phyloP scores from a whole-genome alignment of 2,797 vertebrate species.

The Cyprinella venusta region DNA sequence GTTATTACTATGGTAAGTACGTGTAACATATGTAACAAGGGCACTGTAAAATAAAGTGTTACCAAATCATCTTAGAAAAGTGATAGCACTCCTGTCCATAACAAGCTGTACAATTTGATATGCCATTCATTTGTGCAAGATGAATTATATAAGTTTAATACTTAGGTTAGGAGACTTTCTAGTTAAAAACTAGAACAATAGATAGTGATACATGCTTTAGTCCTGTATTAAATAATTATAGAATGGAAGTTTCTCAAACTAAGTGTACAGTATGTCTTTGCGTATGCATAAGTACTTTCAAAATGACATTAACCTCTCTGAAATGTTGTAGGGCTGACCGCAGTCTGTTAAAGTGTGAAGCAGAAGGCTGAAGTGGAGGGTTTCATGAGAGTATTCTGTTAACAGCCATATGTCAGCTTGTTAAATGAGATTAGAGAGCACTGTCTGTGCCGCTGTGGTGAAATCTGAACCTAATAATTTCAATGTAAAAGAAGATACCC shows the following conservation, averaged over 20 bases:
- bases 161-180: too few relatives aligned
- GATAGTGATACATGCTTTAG: neutral
- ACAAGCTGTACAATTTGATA: neutral
- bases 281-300: neutral
- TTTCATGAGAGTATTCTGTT: conserved; percentile 59
- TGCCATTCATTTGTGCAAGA: neutral
- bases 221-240: neutral
- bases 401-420: conserved; percentile 62
- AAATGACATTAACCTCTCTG: conserved; percentile 30
- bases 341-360: conserved; percentile 49
- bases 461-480: conserved; percentile 52
- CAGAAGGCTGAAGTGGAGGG: conserved; percentile 46
- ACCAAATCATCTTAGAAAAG: neutral
- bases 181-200: neutral
- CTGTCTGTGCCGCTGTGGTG: conserved; percentile 35
- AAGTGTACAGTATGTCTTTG: neutral
- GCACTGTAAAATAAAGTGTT: too few relatives aligned
- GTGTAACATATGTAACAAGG: too few relatives aligned
- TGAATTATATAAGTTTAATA: neutral
- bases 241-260: conserved; percentile 10
- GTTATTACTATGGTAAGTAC: too few relatives aligned
- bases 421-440: conserved; percentile 62
- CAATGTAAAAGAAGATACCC: conserved; percentile 46
- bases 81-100: neutral
- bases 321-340: conserved; percentile 32